phyloP scores from a whole-genome alignment of 2,113 vertebrate species.

The Apteryx owenii region DNA sequence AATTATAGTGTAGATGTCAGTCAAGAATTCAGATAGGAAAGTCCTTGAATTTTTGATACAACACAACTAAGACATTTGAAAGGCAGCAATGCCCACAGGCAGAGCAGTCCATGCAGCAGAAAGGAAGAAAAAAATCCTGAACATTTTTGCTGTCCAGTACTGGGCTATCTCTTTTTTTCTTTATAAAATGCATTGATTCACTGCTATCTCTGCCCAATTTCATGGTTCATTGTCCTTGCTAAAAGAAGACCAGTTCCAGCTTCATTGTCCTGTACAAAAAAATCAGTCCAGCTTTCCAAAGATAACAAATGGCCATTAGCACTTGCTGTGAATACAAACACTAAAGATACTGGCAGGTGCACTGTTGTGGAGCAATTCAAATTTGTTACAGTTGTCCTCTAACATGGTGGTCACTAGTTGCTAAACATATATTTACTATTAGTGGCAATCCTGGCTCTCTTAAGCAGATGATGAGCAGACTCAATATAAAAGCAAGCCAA shows the following conservation, averaged over 20 bases:
- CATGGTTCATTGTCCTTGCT: conserved; percentile 40
- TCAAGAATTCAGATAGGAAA: not conserved
- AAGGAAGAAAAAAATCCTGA: not conserved
- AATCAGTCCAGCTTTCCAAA: conserved; percentile 26
- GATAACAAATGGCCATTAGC: conserved; percentile 11
- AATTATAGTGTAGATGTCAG: not conserved
- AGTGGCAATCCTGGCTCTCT: not conserved
- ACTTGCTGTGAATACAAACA: not conserved
- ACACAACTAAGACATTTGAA: not conserved
- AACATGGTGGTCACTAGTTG: not conserved
- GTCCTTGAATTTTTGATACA: not conserved
- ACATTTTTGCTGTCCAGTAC: not conserved
- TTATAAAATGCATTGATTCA: not conserved
- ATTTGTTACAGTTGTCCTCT: not conserved
- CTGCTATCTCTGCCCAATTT: conserved; percentile 29
- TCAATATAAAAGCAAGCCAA: not conserved
- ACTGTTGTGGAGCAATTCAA: not conserved
- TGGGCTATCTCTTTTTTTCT: not conserved
- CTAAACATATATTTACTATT: not conserved
- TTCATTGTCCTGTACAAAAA: conserved; percentile 26
- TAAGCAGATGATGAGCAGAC: not conserved
- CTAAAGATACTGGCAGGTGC: not conserved
- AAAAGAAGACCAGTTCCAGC: not conserved
- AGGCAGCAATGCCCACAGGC: not conserved
- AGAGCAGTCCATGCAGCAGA: not conserved